A percentile compares a stretch with the other conserved stretches of the same genome.
Conservation (phyloP, 2,113 vertebrate species). For the Bungarus multicinctus region DNA sequence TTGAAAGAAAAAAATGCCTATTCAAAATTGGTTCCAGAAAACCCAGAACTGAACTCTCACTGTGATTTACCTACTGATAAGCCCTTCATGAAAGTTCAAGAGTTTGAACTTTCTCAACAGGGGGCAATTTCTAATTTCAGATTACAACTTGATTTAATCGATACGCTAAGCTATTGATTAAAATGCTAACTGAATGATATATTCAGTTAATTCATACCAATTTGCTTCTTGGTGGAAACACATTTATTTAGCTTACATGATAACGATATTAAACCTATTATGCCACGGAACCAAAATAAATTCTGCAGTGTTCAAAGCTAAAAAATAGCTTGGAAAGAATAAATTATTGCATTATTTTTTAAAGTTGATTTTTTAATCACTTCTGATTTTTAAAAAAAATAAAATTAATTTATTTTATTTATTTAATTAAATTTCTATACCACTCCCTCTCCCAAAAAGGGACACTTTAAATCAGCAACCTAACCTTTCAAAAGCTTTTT, state of each 20-base stretch:
- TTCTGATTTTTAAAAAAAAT: conserved; percentile 26
- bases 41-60: not conserved
- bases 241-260: not conserved
- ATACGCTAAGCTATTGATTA: not conserved
- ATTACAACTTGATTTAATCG: not conserved
- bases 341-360: not conserved
- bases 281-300: not conserved
- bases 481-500: conserved; percentile 42
- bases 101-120: not conserved
- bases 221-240: not conserved
- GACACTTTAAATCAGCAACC: conserved; percentile 56
- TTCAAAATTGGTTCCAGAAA: not conserved
- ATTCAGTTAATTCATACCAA: not conserved
- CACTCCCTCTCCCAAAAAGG: too few relatives aligned
- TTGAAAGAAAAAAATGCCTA: not conserved
- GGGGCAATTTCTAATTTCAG: not conserved
- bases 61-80: not conserved
- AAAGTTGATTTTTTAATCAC: too few relatives aligned
- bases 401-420: too few relatives aligned
- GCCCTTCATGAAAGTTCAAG: not conserved
- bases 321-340: not conserved
- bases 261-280: not conserved
- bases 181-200: not conserved
- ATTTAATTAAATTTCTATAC: too few relatives aligned
- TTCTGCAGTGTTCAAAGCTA: not conserved